Evolutionary conservation across 2,888 invertebrate species (phyloP), one percentile per base, ranked within the genome.

Genomic region (Eupithecia insigniata): DNA sequence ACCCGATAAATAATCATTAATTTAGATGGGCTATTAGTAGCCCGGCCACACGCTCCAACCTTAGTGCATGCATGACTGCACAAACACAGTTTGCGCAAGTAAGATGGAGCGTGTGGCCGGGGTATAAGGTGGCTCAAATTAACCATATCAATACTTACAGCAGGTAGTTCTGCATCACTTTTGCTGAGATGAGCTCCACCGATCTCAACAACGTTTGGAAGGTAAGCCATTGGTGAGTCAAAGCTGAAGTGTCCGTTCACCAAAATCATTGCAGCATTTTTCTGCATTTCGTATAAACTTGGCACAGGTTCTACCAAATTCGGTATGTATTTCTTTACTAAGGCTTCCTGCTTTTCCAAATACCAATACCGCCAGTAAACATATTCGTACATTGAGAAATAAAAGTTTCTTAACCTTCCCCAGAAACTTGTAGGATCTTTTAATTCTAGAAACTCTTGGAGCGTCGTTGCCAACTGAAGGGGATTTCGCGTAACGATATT

Each of bases 161-260:
- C 69, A 8, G 93, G 90, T n/a, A 94, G 84, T 67, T 85, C 79
- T 0, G 76, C 79, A 55, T 87, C 84, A 75, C 85, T 90, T 58
- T 86, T 83, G 22, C 86, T 87, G 7, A 95, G 83, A 85, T 96
- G 96, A 66, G 93, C 82, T 34, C 96, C 96, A 26, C 95, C 96
- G 66, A 96, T 90, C 80, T 95, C 95, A 2, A 95, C 87, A 73
- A 95, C 88, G 80, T 95, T 95, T 0, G 95, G 95, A 3, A 95
- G 87, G 32, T 93, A 88, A 0, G 95, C 95, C 10, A 88, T 84
- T 0, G 95, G 89, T 8, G 85, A 77, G 66, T 93, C 92, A 72
- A 93, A 90, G 82, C 94, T 95, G 62, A 90, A 92, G 80, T 96
- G 95, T 12, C 90, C 87, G 80, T 95, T 95, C 0, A 93, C 80